Evolutionary conservation across 2,797 vertebrate genomes (phyloP).

Genomic region (Garrulus glandarius): DNA sequence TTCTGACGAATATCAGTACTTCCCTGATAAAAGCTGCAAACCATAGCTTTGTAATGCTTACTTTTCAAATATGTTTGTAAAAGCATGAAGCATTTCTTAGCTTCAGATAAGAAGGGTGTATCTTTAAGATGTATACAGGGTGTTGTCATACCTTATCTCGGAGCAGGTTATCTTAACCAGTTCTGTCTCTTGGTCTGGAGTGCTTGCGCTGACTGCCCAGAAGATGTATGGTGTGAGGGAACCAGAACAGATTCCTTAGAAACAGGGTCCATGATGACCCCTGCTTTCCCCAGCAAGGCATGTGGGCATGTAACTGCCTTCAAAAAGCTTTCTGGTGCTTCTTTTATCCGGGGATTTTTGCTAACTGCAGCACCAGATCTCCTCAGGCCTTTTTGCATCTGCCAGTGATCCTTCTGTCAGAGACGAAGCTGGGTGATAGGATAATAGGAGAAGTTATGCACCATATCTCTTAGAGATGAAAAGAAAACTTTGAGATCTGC

Average conservation of each 20-base stretch:
- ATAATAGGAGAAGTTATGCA: neutral
- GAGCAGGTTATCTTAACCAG: neutral
- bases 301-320: neutral
- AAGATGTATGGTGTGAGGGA: neutral
- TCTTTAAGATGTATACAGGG: neutral
- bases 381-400: neutral
- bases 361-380: neutral
- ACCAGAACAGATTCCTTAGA: neutral
- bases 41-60: neutral
- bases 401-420: neutral
- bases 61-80: conserved; percentile 13
- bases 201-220: neutral
- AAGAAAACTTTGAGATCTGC: conserved; percentile 29
- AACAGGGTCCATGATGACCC: rapidly evolving
- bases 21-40: neutral
- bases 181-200: neutral
- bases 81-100: neutral
- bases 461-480: neutral
- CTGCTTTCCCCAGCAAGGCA: neutral
- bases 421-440: neutral
- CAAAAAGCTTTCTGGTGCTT: neutral
- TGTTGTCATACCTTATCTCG: conserved; percentile 8
- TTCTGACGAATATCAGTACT: neutral
- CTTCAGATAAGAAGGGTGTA: conserved; percentile 33
- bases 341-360: neutral